These are phyloP conservation scores for Mystacornis crossleyi DNA, from an alignment of 2,113 vertebrate species.

Conservation along the genomic window DNA sequence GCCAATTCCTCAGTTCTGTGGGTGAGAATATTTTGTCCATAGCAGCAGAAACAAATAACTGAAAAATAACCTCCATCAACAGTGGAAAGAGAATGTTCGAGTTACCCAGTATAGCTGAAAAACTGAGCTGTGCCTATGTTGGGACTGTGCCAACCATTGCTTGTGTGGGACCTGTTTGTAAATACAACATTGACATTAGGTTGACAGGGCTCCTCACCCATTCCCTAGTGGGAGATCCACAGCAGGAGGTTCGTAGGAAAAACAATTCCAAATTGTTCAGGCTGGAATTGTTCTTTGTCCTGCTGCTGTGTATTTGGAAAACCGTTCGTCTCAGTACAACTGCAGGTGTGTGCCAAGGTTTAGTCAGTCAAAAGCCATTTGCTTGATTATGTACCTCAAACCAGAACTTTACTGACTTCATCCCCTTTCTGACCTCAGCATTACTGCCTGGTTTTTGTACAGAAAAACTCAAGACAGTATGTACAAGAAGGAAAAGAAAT, in stretches of 20 bases:
- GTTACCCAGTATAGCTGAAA: not conserved
- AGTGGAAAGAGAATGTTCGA: not conserved
- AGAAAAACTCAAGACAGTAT: not conserved
- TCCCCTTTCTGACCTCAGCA: not conserved
- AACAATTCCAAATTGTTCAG: not conserved
- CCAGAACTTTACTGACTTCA: not conserved
- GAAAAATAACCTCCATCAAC: not conserved
- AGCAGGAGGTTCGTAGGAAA: not conserved
- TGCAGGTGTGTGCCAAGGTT: not conserved
- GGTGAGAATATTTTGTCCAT: not conserved
- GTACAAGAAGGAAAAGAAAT: not conserved
- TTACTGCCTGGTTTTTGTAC: not conserved
- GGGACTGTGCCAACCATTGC: not conserved
- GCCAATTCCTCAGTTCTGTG: not conserved
- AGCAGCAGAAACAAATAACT: not conserved
- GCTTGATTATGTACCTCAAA: not conserved
- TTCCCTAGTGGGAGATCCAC: not conserved
- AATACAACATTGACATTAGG: not conserved
- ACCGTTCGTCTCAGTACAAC: rapidly evolving
- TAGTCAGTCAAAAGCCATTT: not conserved
- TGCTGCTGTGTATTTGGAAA: not conserved
- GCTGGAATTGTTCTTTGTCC: not conserved
- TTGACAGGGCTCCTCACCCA: not conserved
- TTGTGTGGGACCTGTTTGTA: not conserved
- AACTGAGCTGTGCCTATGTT: not conserved